Evolutionary conservation across 2,797 vertebrate genomes (phyloP), one percentile per base, ranked within the genome.

Genomic region (Cynopterus sphinx): DNA sequence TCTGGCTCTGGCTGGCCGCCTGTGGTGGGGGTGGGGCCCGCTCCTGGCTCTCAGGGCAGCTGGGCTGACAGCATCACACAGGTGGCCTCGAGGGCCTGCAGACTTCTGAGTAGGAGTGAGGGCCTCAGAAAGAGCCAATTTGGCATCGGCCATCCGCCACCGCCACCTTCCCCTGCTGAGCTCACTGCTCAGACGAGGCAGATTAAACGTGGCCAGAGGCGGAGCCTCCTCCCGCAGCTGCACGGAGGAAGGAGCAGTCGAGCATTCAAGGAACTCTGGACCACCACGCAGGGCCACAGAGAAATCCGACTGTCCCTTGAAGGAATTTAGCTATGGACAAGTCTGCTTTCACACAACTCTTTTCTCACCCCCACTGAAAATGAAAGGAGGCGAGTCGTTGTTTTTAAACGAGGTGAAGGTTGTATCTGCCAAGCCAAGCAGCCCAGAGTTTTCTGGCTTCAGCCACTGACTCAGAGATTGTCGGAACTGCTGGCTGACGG

Each of bases 101-200:
- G 82, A 24, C n/a, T 87, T 65, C 75, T 53, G 39, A 24, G 28
- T 15, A 55, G 68, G 51, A 90, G 46, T 5, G 22, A 71, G 36
- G 36, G 41, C 61, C 86, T 96, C 89, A 36, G 75, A 28, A 71
- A 31, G 82, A 73, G 93, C 78, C 93, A 46, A 31, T n/a, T 49
- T 79, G 77, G 92, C 90, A 51, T 70, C n/a, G 1, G 31, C 82
- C 73, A 10, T 12, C 39, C n/a, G 10, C 36, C 16, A 6, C 68
- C 3, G 9, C 71, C 3, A 9, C 71, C 74, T 85, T 82, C 78
- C 67, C 33, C 28, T 12, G 43, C 92, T 97, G 97, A 97, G 95
- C 92, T 97, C 97, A 96, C 78, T 85, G 94, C 94, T 95, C 91
- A 97, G 96, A 95, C 46, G 67, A 39, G 68, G 53, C 75, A 49